A percentile compares a stretch with the other conserved stretches of the same genome.
phyloP scores from a whole-genome alignment of 2,888 invertebrate species.

The Alloscopus bannaensis region DNA sequence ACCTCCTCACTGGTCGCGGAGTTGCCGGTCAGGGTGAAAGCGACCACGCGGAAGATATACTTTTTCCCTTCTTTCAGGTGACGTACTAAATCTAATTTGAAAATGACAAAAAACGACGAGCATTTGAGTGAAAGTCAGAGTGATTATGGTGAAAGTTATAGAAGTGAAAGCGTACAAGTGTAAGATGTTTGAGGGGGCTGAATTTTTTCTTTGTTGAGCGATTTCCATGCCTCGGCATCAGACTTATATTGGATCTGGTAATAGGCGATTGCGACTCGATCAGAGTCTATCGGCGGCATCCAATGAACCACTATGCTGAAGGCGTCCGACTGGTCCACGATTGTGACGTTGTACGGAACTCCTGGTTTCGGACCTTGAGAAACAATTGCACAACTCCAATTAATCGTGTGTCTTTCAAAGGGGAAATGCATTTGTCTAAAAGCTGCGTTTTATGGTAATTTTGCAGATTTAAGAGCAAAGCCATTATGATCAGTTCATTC shows the following conservation, averaged over 20 bases:
- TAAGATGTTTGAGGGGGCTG: constrained; percentile 92
- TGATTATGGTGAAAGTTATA: no score
- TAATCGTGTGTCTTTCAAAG: no score
- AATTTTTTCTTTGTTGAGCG: constrained; percentile 90
- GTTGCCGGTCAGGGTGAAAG: constrained; percentile 89
- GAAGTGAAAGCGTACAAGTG: constrained; percentile 80
- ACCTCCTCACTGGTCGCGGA: constrained; percentile 87
- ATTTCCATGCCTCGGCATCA: constrained; percentile 89
- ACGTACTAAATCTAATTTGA: constrained; percentile 78
- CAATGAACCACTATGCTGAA: constrained; percentile 87
- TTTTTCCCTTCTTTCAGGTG: constrained; percentile 93
- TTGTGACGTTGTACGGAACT: constrained; percentile 92
- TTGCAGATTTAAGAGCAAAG: no score
- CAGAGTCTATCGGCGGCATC: constrained; percentile 89
- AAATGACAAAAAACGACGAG: constrained; percentile 8
- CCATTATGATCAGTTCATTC: no score
- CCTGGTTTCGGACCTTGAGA: constrained; percentile 91
- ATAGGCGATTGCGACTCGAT: constrained; percentile 86
- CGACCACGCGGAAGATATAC: constrained; percentile 93
- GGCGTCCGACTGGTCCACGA: constrained; percentile 91
- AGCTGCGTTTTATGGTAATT: no score
- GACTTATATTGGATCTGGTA: constrained; percentile 95
- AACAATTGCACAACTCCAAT: background rate
- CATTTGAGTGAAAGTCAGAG: background rate
- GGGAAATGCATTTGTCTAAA: no score